Evolutionary conservation across 2,113 vertebrate species (phyloP), one percentile per base, ranked within the genome.

Genomic region (Ptilorrhoa leucosticta): DNA sequence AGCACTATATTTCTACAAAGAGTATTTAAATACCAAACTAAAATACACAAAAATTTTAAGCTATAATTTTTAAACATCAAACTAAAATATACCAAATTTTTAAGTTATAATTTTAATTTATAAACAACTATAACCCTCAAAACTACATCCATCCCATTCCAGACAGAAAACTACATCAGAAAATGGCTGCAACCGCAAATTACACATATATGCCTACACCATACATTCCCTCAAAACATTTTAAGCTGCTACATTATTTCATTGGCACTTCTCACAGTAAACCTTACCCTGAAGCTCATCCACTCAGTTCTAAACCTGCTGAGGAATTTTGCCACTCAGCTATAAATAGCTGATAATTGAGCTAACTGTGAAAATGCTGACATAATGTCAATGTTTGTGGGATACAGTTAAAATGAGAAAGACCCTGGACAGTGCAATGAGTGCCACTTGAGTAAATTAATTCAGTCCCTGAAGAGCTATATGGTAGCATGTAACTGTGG

Each of bases 331-430:
- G 22, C 33, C n/a, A 51, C 15, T 78, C 24, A 5, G 15, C 56
- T 90, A 58, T 85, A 87, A 89, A 87, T 71, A 95, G 27, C 28
- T 53, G 40, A 15, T 71, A 69, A 69, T 69, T 79, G 72, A 93
- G 57, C 61, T 64, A 91, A 57, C 57, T 31, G 64, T 60, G 61
- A 91, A 96, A 94, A 83, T 60, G 48, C 42, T 96, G 80, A 89
- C 68, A 90, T 5, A 47, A 40, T 0, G 0, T 71, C 84, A 86
- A 27, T 2, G 4, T 28, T 90, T 8, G 4, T 33, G 14, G 33
- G 26, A 77, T 47, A 69, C 8, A 53, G 53, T 47, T 68, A 72
- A 86, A 93, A 89, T 44, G 56, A 93, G 60, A 83, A 88, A 91
- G 80, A 93, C 35, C 27, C 10, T 71, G 71, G 15, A 77, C 1